Evolutionary conservation across 1,140 invertebrate genomes (phyloP).

Genomic region (Nebria ingens): DNA sequence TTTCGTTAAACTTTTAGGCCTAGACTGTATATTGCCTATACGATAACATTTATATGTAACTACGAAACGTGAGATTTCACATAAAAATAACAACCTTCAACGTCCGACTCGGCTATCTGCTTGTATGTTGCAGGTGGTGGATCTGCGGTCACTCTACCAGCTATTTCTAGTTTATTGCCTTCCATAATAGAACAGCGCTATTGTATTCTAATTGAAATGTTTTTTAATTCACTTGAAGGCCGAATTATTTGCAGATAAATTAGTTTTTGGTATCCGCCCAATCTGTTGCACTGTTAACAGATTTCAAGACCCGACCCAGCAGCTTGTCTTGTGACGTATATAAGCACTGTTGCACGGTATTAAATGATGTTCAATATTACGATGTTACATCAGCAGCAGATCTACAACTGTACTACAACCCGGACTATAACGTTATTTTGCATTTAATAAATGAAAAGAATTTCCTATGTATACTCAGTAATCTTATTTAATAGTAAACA

Average conservation of each 20-base stretch:
- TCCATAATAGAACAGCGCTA: neutral
- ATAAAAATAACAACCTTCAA: constrained; percentile 36
- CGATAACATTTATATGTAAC: constrained; percentile 34
- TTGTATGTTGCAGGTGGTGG: constrained; percentile 41
- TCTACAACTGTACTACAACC: too few species aligned
- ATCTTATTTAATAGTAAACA: too few species aligned
- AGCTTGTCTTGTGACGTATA: too few species aligned
- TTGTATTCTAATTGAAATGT: neutral
- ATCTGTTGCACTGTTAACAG: constrained; percentile 55
- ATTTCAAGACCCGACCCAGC: too few species aligned
- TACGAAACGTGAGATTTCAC: constrained; percentile 16
- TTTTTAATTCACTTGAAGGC: constrained; percentile 6
- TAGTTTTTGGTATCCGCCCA: constrained; percentile 53
- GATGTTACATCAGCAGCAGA: too few species aligned
- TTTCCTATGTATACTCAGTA: too few species aligned
- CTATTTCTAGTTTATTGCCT: constrained; percentile 25
- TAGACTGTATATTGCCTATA: constrained; percentile 33
- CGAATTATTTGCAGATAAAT: constrained; percentile 19
- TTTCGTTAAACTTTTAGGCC: constrained; percentile 24
- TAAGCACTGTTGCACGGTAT: too few species aligned
- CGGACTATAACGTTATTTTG: too few species aligned
- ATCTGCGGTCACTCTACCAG: constrained; percentile 17
- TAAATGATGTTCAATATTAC: too few species aligned
- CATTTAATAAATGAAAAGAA: too few species aligned
- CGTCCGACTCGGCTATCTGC: constrained; percentile 45